Evolutionary conservation across 2,888 invertebrate genomes (phyloP), one percentile per base, ranked within the genome.

Genomic region (Leptopilina myrica): DNA sequence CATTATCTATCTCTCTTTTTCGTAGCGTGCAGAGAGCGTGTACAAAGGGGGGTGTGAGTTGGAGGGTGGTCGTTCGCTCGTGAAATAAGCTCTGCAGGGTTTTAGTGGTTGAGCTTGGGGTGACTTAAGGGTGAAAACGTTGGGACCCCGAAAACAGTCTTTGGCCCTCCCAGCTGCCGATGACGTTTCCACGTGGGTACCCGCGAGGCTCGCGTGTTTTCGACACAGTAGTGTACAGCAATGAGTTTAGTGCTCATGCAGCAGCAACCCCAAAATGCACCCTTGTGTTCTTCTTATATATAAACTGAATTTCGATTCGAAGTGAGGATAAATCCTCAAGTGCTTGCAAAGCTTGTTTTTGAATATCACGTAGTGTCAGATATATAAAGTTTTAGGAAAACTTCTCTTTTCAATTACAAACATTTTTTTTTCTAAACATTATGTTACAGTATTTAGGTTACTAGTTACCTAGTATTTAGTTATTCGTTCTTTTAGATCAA

Each of bases 141-240:
- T 81, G 79, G 77, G 81, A 79, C 80, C 78, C 83, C 83, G 81
- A 83, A 85, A 86, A 83, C 84, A 83, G 78, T 81, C 79, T 82
- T 79, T 77, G 77, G 79, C 80, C 80, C 80, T 87, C 86, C 87
- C 88, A 89, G 89, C 88, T 89, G 89, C 89, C 90, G 90, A 91
- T 91, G 91, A 91, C 91, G 91, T 91, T 91, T 91, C 91, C 91
- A 86, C 91, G 88, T 89, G 90, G 89, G 86, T 90, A 88, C 87
- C 89, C 89, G 88, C 88, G 88, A 91, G 90, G 90, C 89, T 90
- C 90, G 91, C 90, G 90, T 91, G 91, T 90, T 91, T 90, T 90
- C 91, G 91, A 91, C 90, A 88, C 89, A 85, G 83, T 84, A 85
- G 83, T 84, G 84, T 84, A 83, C 81, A 82, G 87, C 87, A 85